These are phyloP conservation scores for Drosophila planitibia DNA, from an alignment of 2,888 invertebrate genomes.

Conservation along the genomic window DNA sequence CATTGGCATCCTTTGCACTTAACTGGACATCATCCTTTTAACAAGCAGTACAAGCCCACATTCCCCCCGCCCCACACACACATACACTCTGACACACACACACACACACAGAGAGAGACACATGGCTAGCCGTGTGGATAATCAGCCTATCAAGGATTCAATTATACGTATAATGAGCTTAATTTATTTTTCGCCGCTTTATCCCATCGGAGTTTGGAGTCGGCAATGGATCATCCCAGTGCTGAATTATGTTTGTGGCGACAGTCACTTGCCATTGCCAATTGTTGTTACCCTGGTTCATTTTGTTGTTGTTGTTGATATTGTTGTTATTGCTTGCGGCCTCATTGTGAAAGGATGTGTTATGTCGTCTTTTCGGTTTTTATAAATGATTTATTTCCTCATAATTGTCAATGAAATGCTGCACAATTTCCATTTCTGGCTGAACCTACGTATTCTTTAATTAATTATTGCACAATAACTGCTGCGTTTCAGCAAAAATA, in stretches of 20 bases:
- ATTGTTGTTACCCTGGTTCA: conserved; percentile 8
- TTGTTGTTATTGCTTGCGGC: conserved; percentile 36
- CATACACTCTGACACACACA: not conserved
- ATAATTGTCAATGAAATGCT: conserved; percentile 62
- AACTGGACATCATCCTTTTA: conserved; percentile 79
- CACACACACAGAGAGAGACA: not conserved
- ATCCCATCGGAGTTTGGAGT: conserved; percentile 19
- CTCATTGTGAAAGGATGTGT: conserved; percentile 51
- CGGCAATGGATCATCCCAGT: conserved; percentile 50
- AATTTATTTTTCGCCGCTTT: conserved; percentile 78
- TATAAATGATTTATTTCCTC: conserved; percentile 56
- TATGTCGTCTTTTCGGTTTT: conserved; percentile 39
- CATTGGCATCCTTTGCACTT: conserved; percentile 76
- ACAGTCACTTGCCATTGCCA: conserved; percentile 45
- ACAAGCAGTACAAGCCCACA: conserved; percentile 50
- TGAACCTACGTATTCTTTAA: conserved; percentile 25
- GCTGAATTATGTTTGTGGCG: conserved; percentile 59
- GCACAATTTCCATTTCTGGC: conserved; percentile 53
- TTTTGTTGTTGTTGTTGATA: conserved; percentile 18
- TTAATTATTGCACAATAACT: conserved; percentile 23
- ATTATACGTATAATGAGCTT: conserved; percentile 78
- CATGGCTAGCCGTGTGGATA: conserved; percentile 74
- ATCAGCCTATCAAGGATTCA: conserved; percentile 81
- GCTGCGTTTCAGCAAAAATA: not conserved
- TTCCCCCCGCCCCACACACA: not conserved